phyloP scores from a whole-genome alignment of 2,888 invertebrate species.

The Hypolimnas misippus region DNA sequence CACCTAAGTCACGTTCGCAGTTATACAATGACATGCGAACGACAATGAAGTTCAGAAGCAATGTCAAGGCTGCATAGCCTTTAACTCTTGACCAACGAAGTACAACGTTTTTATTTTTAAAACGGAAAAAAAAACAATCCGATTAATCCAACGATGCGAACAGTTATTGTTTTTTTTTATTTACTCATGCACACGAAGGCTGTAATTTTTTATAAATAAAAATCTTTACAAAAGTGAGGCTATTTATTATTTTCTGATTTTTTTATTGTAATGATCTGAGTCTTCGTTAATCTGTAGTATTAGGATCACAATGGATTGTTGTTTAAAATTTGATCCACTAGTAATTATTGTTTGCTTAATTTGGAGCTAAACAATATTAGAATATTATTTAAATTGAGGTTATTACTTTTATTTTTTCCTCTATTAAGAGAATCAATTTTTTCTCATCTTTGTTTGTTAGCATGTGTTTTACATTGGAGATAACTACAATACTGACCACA shows the following conservation, averaged over 20 bases:
- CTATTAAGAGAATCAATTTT: too few relatives aligned
- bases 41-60: constrained; percentile 14
- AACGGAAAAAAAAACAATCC: constrained; percentile 5
- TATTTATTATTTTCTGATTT: constrained; percentile 10
- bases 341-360: too few relatives aligned
- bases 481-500: too few relatives aligned
- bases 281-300: neutral
- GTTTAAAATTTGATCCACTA: neutral
- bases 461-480: too few relatives aligned
- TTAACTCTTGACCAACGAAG: constrained; percentile 17
- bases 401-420: too few relatives aligned
- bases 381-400: too few relatives aligned
- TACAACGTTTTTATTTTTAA: constrained; percentile 4
- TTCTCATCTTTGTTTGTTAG: too few relatives aligned
- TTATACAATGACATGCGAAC: constrained; percentile 6
- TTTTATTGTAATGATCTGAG: neutral
- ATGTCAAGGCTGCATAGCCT: constrained; percentile 13
- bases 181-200: neutral
- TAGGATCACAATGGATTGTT: too few relatives aligned
- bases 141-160: constrained; percentile 14
- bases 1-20: neutral
- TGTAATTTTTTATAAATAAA: constrained; percentile 9
- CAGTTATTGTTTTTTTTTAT: constrained; percentile 13
- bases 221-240: neutral
- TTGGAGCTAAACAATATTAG: too few relatives aligned